These are phyloP conservation scores for Sprattus sprattus DNA, from an alignment of 2,113 vertebrate genomes.

Conservation along the genomic window DNA sequence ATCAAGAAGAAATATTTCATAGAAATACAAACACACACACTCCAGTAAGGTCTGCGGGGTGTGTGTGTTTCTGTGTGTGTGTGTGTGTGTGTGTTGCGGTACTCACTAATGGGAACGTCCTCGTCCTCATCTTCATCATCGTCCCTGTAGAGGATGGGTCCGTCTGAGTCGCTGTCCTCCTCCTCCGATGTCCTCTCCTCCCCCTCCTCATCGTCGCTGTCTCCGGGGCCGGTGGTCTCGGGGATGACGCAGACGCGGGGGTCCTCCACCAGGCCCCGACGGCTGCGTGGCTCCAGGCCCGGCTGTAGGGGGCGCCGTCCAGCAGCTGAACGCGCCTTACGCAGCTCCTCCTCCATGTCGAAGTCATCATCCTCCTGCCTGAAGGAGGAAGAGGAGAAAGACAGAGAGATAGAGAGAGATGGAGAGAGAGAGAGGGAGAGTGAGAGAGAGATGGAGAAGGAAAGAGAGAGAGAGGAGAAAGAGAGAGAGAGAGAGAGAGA, in stretches of 20 bases:
- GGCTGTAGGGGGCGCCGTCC: constrained; percentile 31
- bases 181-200: constrained; percentile 73
- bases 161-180: constrained; percentile 87
- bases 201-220: constrained; percentile 68
- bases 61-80: too few species aligned
- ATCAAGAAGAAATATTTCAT: neutral
- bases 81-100: too few species aligned
- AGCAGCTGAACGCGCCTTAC: constrained; percentile 56
- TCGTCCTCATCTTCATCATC: constrained; percentile 79
- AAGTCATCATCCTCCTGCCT: constrained; percentile 92
- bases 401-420: constrained; percentile 7
- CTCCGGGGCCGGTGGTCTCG: constrained; percentile 58
- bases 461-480: neutral
- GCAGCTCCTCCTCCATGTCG: constrained; percentile 82
- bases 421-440: neutral
- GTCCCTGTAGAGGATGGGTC: constrained; percentile 86
- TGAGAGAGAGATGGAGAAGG: neutral
- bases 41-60: neutral
- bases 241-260: constrained; percentile 75
- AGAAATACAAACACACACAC: neutral
- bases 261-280: constrained; percentile 70
- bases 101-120: constrained; percentile 66
- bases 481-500: neutral
- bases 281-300: constrained; percentile 64
- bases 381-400: constrained; percentile 32